Evolutionary conservation across 2,113 vertebrate genomes (phyloP).

Genomic region (Sisor rabdophorus): DNA sequence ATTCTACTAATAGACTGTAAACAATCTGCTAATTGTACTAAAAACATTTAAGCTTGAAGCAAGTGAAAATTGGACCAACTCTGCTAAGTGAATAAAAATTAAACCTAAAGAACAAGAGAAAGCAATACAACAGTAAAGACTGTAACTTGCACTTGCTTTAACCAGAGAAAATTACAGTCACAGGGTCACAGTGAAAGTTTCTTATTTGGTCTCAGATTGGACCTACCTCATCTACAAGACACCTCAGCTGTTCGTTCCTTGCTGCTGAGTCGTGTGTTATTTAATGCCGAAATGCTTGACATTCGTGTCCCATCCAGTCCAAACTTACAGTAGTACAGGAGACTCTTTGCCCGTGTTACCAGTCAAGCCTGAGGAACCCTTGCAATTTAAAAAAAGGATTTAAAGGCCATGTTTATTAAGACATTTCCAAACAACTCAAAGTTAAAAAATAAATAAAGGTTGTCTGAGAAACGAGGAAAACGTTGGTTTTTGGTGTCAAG

Average conservation of each 20-base stretch:
- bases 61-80: neutral
- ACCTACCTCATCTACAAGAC: conserved; percentile 55
- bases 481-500: conserved; percentile 39
- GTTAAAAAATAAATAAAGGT: neutral
- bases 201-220: conserved; percentile 45
- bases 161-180: conserved; percentile 24
- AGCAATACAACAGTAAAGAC: neutral
- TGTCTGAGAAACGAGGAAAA: neutral
- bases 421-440: neutral
- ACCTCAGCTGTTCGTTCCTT: conserved; percentile 81
- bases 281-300: conserved; percentile 65
- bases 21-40: neutral
- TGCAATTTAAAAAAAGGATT: neutral
- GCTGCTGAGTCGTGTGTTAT: conserved; percentile 81
- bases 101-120: neutral
- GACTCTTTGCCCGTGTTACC: conserved; percentile 2
- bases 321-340: conserved; percentile 42
- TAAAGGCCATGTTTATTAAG: neutral
- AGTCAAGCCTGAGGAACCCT: neutral
- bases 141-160: neutral
- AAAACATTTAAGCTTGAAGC: neutral
- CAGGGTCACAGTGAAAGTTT: conserved; percentile 26
- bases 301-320: conserved; percentile 60
- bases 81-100: neutral
- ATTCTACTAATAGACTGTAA: neutral